Evolutionary conservation across 2,113 vertebrate species (phyloP), one percentile per base, ranked within the genome.

Genomic region (Chloroceryle aenea): DNA sequence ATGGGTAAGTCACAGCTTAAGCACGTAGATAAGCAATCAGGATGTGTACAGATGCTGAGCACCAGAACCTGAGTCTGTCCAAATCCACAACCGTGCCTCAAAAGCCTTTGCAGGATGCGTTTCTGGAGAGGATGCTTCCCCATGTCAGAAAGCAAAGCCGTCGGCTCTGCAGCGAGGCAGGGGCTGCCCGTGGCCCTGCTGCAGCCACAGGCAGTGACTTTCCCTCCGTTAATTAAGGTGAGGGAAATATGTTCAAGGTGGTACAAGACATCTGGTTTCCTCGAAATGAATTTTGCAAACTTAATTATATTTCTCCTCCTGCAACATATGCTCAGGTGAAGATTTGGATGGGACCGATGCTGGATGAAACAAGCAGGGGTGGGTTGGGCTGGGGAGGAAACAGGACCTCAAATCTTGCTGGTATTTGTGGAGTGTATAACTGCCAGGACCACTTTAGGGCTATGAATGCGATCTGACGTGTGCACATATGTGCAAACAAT

Each of bases 81-180:
- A 58, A 38, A 67, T 1, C 45, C 92, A 11, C 0, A 10, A 8
- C 36, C 43, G 43, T 0, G 0, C 69, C 55, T 36, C n/a, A 7
- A 62, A 25, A 76, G 68, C 62, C 36, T 53, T 42, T 43, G 59
- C 42, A 55, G 69, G 68, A n/a, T 3, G 14, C 7, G 7, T 5
- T 64, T 43, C 43, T 4, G 2, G 7, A 29, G 43, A 80, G 12
- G 66, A 63, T 22, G 20, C 32, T 43, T 55, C 32, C 34, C 58
- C 7, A 0, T 3, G 5, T 1, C 17, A 6, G 52, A n/a, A 2
- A 11, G 30, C 9, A 4, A 56, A 71, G 69, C 50, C 8, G 10
- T 14, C 32, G 29, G 71, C 29, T 61, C 63, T 40, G 66, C 14
- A 30, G 72, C 6, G 8, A 32, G 40, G 32, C 45, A 32, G 22